These are phyloP conservation scores for Peromyscus eremicus DNA, from an alignment of 2,797 vertebrate genomes.

Conservation along the genomic window DNA sequence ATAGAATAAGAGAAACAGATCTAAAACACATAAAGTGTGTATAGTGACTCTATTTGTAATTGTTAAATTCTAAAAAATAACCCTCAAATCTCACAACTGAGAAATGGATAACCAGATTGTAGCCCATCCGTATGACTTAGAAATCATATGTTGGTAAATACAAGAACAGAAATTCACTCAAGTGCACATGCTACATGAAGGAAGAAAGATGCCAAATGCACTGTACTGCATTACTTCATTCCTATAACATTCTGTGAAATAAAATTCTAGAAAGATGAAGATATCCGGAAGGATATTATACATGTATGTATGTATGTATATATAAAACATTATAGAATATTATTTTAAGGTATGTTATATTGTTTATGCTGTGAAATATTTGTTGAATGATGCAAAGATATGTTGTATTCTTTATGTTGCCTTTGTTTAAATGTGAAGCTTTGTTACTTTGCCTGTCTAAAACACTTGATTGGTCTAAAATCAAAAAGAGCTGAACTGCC, in stretches of 20 bases:
- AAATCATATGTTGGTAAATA: neutral
- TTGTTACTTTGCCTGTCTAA: too few relatives aligned
- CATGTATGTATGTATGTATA: too few relatives aligned
- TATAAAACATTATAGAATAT: too few relatives aligned
- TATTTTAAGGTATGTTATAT: too few relatives aligned
- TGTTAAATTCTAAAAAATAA: neutral
- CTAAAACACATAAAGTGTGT: neutral
- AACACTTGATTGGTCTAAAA: too few relatives aligned
- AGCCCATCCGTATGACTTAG: neutral
- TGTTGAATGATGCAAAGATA: too few relatives aligned
- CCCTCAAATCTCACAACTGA: neutral
- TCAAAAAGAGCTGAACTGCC: too few relatives aligned
- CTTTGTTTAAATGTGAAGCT: too few relatives aligned
- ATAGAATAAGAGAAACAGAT: neutral
- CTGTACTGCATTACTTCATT: neutral
- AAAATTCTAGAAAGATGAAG: neutral
- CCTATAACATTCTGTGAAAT: neutral
- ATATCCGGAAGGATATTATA: neutral
- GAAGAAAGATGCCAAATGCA: neutral
- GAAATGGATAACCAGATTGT: neutral
- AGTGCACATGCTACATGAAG: neutral
- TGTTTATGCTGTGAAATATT: too few relatives aligned
- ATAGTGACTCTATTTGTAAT: neutral
- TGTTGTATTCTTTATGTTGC: too few relatives aligned
- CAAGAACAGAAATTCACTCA: neutral